Conservation (phyloP, 2,888 invertebrate genomes). For the Pollenia griseotomentosa region DNA sequence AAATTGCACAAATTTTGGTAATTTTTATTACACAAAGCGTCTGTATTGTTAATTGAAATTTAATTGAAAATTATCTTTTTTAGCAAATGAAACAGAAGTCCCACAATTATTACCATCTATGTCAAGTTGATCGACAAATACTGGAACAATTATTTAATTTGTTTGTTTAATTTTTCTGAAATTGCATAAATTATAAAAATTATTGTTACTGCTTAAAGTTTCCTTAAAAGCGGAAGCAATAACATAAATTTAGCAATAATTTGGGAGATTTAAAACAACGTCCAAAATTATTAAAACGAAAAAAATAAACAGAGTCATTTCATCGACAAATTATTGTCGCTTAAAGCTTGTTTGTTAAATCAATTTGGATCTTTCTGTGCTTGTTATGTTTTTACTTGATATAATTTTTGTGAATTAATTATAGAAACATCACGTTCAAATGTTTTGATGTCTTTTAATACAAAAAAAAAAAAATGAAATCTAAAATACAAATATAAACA, state of each 20-base stretch:
- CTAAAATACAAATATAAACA: conserved; percentile 53
- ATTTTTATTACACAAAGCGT: not conserved
- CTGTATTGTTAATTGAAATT: not conserved
- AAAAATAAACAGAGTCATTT: conserved; percentile 29
- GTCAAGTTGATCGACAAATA: conserved; percentile 34
- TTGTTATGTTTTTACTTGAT: not conserved
- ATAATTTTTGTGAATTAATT: conserved; percentile 57
- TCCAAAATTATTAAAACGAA: not conserved
- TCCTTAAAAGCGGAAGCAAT: conserved; percentile 51
- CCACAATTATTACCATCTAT: conserved; percentile 30
- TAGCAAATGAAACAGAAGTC: conserved; percentile 42
- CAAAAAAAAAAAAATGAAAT: not conserved
- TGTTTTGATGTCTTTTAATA: conserved; percentile 20
- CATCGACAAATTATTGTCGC: not conserved
- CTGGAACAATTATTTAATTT: conserved; percentile 38
- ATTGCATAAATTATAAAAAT: conserved; percentile 33
- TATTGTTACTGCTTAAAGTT: not conserved
- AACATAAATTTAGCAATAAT: conserved; percentile 47
- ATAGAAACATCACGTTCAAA: conserved; percentile 57
- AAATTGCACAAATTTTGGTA: too few relatives aligned
- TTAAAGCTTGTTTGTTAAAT: conserved; percentile 15
- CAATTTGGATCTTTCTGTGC: conserved; percentile 23
- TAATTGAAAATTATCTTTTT: conserved; percentile 26
- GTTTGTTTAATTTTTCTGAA: conserved; percentile 8
- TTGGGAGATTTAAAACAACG: not conserved